phyloP scores from a whole-genome alignment of 2,113 vertebrate species.

The Chlamydotis undulata region DNA sequence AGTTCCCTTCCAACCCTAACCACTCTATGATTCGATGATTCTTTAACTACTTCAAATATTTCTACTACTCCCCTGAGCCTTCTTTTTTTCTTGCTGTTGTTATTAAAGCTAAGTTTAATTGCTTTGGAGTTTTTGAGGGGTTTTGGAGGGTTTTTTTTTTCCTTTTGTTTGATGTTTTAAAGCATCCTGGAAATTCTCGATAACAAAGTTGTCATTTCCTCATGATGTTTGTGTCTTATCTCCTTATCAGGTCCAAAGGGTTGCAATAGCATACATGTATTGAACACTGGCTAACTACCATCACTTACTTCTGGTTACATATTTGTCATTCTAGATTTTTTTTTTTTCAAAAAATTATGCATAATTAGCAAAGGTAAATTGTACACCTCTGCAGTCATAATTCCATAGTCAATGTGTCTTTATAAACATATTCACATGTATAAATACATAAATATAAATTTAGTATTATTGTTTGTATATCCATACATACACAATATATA shows the following conservation, averaged over 20 bases:
- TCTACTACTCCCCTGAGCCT: rapidly evolving
- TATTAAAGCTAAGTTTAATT: neutral
- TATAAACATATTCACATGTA: neutral
- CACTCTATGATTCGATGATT: neutral
- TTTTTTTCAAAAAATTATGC: neutral
- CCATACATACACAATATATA: neutral
- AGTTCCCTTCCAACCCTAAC: no score
- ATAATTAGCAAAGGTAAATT: neutral
- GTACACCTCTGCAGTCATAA: neutral
- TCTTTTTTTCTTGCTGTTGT: neutral
- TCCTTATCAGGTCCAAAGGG: neutral
- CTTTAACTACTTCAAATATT: neutral
- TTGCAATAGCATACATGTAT: neutral
- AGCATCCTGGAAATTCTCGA: neutral
- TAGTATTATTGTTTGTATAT: neutral
- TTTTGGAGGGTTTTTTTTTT: neutral
- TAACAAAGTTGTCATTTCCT: neutral
- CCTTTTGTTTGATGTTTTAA: neutral
- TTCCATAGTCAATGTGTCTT: neutral
- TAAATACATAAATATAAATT: neutral
- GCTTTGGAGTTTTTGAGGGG: rapidly evolving
- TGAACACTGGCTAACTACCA: neutral
- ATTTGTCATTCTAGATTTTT: neutral
- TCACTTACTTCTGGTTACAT: neutral
- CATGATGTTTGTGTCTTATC: neutral